Percentiles rank a stretch among this genome's conserved stretches.
Evolutionary conservation across 2,113 vertebrate genomes (phyloP).

Genomic region (western clawed frog (Xenopus tropicalis)): DNA sequence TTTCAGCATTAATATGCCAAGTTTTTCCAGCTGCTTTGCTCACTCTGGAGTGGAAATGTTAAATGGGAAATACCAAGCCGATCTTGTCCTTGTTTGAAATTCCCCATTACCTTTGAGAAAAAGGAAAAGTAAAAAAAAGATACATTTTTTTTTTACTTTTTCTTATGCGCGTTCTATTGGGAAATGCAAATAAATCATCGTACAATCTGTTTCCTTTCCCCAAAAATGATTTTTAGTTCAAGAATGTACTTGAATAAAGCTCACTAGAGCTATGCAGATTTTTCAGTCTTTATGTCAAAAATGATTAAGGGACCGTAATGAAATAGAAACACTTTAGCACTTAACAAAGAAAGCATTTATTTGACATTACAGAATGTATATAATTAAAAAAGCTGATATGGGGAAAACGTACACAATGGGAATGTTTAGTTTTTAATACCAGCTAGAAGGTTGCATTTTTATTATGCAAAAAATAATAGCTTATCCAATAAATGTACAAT

Average conservation of each 20-base stretch:
- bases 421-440: too few species aligned
- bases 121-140: fast-evolving
- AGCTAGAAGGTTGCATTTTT: too few species aligned
- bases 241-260: conserved; percentile 3
- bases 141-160: conserved; percentile 11
- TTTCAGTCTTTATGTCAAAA: background rate
- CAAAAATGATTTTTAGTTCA: conserved; percentile 23
- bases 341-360: background rate
- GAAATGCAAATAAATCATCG: conserved; percentile 27
- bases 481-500: too few species aligned
- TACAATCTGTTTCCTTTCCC: conserved; percentile 24
- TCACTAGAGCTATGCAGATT: conserved; percentile 2
- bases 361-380: background rate
- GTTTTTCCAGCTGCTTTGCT: conserved; percentile 2
- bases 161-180: background rate
- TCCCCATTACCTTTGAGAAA: background rate
- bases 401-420: too few species aligned
- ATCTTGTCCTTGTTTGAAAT: conserved; percentile 21
- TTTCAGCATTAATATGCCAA: background rate
- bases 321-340: background rate
- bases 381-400: too few species aligned
- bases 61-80: conserved; percentile 7
- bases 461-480: too few species aligned
- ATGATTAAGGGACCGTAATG: background rate
- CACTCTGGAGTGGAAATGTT: background rate